Conservation (phyloP, 2,888 invertebrate species). For the Panorpa germanica region DNA sequence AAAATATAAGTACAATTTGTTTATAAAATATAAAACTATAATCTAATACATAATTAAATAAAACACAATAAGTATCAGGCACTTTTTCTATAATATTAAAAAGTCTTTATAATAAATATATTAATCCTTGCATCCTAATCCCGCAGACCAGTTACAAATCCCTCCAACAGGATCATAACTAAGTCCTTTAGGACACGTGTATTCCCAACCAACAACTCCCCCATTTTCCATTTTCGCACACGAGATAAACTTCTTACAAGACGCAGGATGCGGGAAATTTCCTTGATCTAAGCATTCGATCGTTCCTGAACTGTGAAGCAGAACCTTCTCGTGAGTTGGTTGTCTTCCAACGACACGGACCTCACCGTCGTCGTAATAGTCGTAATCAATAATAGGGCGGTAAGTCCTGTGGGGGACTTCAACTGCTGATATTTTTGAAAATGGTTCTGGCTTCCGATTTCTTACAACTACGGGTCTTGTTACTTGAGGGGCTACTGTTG, state of each 20-base stretch:
- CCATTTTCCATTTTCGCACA: conserved; percentile 70
- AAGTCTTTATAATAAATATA: conserved; percentile 5
- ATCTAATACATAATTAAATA: too few relatives aligned
- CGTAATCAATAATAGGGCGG: conserved; percentile 32
- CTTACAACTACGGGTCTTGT: conserved; percentile 15
- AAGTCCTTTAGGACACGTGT: conserved; percentile 69
- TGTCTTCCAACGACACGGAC: conserved; percentile 30
- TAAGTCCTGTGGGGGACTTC: conserved; percentile 16
- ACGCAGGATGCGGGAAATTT: conserved; percentile 78
- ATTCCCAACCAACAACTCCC: conserved; percentile 67
- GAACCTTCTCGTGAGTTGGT: too few relatives aligned
- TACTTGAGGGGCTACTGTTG: conserved; percentile 18
- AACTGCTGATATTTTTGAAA: conserved; percentile 19
- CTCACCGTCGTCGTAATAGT: conserved; percentile 50
- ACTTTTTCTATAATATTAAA: neutral
- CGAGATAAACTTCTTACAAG: conserved; percentile 81
- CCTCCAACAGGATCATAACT: conserved; percentile 82
- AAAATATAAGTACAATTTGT: too few relatives aligned
- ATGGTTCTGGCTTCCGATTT: conserved; percentile 15
- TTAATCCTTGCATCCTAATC: conserved; percentile 52
- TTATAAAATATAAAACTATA: too few relatives aligned
- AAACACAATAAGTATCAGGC: too few relatives aligned
- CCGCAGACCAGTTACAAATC: conserved; percentile 79
- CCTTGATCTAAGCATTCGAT: conserved; percentile 79
- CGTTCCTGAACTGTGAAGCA: conserved; percentile 44